Evolutionary conservation across 2,797 vertebrate species (phyloP).

Genomic region (Scyliorhinus canicula): DNA sequence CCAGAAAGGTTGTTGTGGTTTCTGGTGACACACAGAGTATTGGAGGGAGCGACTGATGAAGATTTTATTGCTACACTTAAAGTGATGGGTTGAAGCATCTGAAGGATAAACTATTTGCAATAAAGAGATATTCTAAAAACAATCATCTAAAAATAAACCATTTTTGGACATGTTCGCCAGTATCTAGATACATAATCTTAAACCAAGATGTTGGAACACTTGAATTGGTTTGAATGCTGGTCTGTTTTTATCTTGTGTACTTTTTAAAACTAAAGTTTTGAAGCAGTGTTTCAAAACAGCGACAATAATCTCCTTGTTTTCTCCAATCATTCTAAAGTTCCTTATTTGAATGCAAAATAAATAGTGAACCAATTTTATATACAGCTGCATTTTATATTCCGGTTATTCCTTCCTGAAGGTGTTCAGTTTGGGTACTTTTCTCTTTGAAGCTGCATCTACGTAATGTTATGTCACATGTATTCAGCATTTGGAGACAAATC

Average conservation of each 20-base stretch:
- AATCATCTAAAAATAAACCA: not conserved
- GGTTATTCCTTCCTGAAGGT: not conserved
- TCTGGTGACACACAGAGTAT: not conserved
- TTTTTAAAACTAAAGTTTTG: not conserved
- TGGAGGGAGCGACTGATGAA: not conserved
- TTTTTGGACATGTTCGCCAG: not conserved
- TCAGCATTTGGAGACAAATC: not conserved
- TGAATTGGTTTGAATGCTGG: slow-evolving; percentile 19
- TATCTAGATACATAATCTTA: not conserved
- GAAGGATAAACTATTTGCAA: not conserved
- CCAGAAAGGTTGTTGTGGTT: not conserved
- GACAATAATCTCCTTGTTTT: not conserved
- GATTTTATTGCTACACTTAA: not conserved
- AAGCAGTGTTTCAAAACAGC: not conserved
- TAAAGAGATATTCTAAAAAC: not conserved
- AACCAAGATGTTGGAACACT: slow-evolving; percentile 10
- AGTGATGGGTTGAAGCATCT: not conserved
- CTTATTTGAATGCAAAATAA: slow-evolving; percentile 18
- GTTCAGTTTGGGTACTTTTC: not conserved
- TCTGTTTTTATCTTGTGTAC: not conserved
- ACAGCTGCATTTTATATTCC: not conserved
- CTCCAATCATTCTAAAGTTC: not conserved
- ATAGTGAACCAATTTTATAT: not conserved
- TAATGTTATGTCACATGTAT: not conserved
- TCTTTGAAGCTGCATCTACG: not conserved